Base-by-base conservation (phyloP, 2,797 vertebrate genomes). In the Numenius phaeopus region DNA sequence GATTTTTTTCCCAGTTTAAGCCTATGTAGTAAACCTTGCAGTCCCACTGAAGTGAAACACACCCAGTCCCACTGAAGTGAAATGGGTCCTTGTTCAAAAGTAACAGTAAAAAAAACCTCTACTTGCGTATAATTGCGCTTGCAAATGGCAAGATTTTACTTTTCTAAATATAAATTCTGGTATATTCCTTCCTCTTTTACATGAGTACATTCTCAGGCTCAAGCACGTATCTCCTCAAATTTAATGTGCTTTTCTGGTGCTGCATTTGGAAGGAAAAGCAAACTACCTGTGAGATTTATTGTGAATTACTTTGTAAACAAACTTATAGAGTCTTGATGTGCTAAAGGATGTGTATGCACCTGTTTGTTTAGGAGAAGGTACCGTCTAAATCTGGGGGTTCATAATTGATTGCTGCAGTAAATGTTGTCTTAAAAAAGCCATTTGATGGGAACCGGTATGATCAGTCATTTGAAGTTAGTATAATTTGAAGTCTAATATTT, bases 271-370 rank as follows among this genome's bases (percentile, higher is more conserved):
- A 87, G 73, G 75, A 94, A 95, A 91, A 88, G 52, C 58, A 94
- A 91, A 90, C n/a, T 87, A 69, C 18, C 24, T 52, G 37, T 62
- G 73, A 94, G 83, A 93, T 95, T 94, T 94, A 95, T 78, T 82
- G 80, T 72, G 70, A 78, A 77, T 72, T 91, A 65, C 57, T 90
- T 82, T 57, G 89, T 89, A 94, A 97, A 90, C 69, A 91, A 86
- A 83, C 57, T 92, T 94, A 76, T 7, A 64, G 83, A 90, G 64
- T 78, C 89, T 83, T 92, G 52, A 86, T 87, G 58, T 92, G 73
- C 89, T 93, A 76, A 75, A 42, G 67, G 57, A 73, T 89, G 24
- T 69, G 30, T 49, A 40, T 79, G 42, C 15, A 82, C 64, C 70
- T 77, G 47, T 83, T 94, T 90, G 72, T 82, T 90, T 77, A 83